These are phyloP conservation scores for Leptarthrus brevirostris DNA, from an alignment of 2,888 invertebrate genomes.

Conservation along the genomic window DNA sequence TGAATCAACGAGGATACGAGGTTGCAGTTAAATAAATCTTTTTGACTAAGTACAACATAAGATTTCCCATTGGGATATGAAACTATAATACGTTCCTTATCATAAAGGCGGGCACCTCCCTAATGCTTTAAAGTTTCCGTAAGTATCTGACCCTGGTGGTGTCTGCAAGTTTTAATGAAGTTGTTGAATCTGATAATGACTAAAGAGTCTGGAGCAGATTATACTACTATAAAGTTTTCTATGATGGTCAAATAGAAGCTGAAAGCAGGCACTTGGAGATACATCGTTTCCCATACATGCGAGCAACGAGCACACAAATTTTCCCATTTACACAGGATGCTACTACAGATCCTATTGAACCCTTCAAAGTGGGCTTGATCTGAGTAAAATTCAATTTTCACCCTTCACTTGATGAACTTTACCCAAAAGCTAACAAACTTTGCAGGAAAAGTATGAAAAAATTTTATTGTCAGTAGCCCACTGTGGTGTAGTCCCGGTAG, in stretches of 20 bases:
- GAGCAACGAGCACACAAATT: not conserved
- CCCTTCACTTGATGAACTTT: conserved; percentile 17
- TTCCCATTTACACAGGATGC: conserved; percentile 9
- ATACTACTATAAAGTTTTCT: conserved; percentile 48
- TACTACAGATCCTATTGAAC: conserved; percentile 17
- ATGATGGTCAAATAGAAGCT: conserved; percentile 45
- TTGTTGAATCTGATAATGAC: conserved; percentile 54
- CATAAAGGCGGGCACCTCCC: conserved; percentile 16
- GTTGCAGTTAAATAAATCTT: conserved; percentile 27
- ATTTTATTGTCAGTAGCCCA: conserved; percentile 32
- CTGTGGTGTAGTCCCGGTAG: not conserved
- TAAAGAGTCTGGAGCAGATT: conserved; percentile 49
- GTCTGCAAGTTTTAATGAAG: conserved; percentile 51
- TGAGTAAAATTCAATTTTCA: conserved; percentile 42
- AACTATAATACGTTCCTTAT: conserved; percentile 20
- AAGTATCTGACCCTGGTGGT: conserved; percentile 39
- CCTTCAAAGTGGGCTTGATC: conserved; percentile 32
- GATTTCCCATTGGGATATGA: not conserved
- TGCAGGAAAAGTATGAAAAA: conserved; percentile 4
- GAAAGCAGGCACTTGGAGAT: not conserved
- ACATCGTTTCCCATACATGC: not conserved
- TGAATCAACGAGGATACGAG: conserved; percentile 21
- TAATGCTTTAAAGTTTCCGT: conserved; percentile 40
- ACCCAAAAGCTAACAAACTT: conserved; percentile 34
- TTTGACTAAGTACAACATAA: conserved; percentile 32